These are phyloP conservation scores for Melinaea menophilus DNA, from an alignment of 2,888 invertebrate species.

Conservation along the genomic window DNA sequence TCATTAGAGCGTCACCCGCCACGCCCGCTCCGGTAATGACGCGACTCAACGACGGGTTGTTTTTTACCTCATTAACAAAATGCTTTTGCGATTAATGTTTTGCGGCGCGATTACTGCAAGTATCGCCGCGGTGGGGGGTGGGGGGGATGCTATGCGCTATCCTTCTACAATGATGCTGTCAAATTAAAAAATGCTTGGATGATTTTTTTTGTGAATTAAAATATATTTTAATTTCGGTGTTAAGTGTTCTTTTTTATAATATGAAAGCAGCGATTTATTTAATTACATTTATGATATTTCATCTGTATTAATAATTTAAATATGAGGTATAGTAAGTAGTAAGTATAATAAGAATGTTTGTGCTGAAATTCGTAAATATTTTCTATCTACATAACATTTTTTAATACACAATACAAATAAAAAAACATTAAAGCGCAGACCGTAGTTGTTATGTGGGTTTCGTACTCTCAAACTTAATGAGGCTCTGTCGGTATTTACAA, in stretches of 20 bases:
- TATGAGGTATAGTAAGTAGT: no score
- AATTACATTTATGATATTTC: neutral
- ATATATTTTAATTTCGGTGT: constrained; percentile 10
- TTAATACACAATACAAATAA: constrained; percentile 1
- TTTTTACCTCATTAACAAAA: constrained; percentile 71
- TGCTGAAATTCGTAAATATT: constrained; percentile 1
- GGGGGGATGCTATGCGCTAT: constrained; percentile 30
- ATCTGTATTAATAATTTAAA: neutral
- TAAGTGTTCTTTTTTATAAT: constrained; percentile 7
- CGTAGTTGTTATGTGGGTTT: neutral
- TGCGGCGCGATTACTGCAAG: constrained; percentile 38
- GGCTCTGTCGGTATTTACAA: neutral
- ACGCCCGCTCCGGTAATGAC: constrained; percentile 49
- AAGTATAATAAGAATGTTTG: constrained; percentile 1
- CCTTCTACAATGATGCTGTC: constrained; percentile 25
- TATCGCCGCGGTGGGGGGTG: constrained; percentile 35
- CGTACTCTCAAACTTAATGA: neutral
- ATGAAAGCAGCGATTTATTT: constrained; percentile 1
- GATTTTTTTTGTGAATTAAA: constrained; percentile 14
- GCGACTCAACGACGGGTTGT: constrained; percentile 49
- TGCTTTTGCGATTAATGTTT: constrained; percentile 41
- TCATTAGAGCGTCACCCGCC: constrained; percentile 66
- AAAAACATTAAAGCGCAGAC: neutral
- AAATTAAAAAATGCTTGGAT: constrained; percentile 26
- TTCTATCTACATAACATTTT: constrained; percentile 6